A percentile compares a stretch with the other conserved stretches of the same genome.
Conservation (phyloP, 2,888 invertebrate species). For the Callimorpha dominula region DNA sequence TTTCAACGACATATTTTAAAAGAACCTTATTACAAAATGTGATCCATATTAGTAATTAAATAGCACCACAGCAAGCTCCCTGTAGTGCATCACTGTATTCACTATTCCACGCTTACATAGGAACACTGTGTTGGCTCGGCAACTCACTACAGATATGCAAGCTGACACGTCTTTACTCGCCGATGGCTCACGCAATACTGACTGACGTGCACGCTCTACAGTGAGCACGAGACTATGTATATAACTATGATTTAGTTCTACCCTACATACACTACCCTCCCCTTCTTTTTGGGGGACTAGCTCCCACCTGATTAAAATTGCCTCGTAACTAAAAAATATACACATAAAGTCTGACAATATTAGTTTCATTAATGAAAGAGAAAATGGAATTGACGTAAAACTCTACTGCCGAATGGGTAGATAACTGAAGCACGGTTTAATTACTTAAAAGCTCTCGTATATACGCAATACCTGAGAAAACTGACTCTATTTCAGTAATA, state of each 20-base stretch:
- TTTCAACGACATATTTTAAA: background rate
- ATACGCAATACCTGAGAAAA: constrained; percentile 2
- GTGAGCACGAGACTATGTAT: too few species aligned
- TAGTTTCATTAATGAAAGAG: background rate
- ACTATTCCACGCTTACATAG: too few species aligned
- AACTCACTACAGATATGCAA: too few species aligned
- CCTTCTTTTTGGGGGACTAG: background rate
- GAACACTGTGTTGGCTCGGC: too few species aligned
- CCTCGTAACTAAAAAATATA: too few species aligned
- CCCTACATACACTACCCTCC: too few species aligned
- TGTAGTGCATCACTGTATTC: too few species aligned
- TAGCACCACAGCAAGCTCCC: background rate
- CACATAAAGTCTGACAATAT: background rate
- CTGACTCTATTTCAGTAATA: constrained; percentile 1
- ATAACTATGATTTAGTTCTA: too few species aligned
- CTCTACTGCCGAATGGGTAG: background rate
- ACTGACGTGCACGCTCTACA: too few species aligned
- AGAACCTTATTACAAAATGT: background rate
- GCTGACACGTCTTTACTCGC: too few species aligned
- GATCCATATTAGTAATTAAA: background rate
- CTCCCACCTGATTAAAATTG: too few species aligned
- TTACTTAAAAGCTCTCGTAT: constrained; percentile 8
- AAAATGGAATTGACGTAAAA: background rate
- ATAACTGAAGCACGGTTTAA: background rate
- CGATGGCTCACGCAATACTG: too few species aligned